These are phyloP conservation scores for Diabrotica undecimpunctata DNA, from an alignment of 1,140 invertebrate genomes.

Conservation along the genomic window DNA sequence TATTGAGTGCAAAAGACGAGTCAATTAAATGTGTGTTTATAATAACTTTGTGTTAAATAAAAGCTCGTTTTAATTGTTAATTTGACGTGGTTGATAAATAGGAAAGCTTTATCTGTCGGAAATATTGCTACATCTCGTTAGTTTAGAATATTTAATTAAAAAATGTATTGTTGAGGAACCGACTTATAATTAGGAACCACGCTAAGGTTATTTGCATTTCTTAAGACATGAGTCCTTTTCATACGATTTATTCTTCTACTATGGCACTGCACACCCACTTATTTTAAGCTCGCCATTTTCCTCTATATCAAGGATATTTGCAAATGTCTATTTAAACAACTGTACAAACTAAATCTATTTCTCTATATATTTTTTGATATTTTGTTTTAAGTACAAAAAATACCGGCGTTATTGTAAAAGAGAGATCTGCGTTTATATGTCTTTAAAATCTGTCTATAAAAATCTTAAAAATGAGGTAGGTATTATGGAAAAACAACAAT, in stretches of 20 bases:
- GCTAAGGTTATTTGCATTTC: conserved; percentile 44
- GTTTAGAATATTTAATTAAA: neutral
- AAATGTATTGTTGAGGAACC: conserved; percentile 45
- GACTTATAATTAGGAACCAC: conserved; percentile 46
- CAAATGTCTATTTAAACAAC: conserved; percentile 30
- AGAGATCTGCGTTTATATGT: conserved; percentile 31
- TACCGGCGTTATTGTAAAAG: conserved; percentile 31
- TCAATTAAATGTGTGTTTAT: too few species aligned
- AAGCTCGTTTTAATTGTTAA: too few species aligned
- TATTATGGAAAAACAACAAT: conserved; percentile 38
- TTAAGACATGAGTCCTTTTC: conserved; percentile 33
- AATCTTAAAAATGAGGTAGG: conserved; percentile 40
- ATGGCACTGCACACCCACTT: conserved; percentile 37
- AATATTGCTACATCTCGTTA: neutral
- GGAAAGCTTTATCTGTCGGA: neutral
- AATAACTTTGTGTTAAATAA: too few species aligned
- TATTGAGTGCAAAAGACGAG: too few species aligned
- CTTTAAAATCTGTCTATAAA: conserved; percentile 26
- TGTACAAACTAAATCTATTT: conserved; percentile 34
- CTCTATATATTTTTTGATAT: conserved; percentile 28
- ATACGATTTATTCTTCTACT: conserved; percentile 22
- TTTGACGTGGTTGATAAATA: too few species aligned
- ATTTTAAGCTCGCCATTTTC: conserved; percentile 38
- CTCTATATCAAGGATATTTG: conserved; percentile 14
- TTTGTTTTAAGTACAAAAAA: conserved; percentile 36